Base-by-base conservation (phyloP, 2,888 invertebrate genomes). In the Synergus laeviventris region DNA sequence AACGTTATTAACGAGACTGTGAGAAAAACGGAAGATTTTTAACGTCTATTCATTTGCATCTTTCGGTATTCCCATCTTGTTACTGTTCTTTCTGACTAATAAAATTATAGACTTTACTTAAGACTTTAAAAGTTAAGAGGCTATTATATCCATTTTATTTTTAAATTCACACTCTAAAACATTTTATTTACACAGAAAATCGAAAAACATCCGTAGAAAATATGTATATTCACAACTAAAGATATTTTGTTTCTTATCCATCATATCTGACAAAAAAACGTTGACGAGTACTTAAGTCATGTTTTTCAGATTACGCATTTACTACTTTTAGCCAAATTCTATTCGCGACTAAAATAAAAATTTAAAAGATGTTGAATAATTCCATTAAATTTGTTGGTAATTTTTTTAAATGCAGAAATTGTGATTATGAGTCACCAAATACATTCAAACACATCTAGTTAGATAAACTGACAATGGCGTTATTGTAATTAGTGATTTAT, bases 221-320 rank as follows among this genome's bases (percentile, higher is more conserved):
- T 49, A n/a, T 49, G 2, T 49, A 49, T n/a, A 21, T 11, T 56
- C 11, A 24, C 7, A 56, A 56, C 4, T 18, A 21, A 56, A 56
- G 21, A 56, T 12, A 21, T 21, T 21, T 31, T 31, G 24, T 31
- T 31, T 31, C 7, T 31, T 31, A 31, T 31, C 4, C 4, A 31
- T 31, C 31, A 31, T 21, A 56, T 56, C 21, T 21, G 18, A 21
- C 18, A 42, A 64, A 7, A 16, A 39, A 64, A 64, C 1, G 42
- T 64, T 39, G 12, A 64, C 12, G 39, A 39, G 64, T 64, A 64
- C 64, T 70, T 70, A 70, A 66, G 42, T 66, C 66, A 66, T 45
- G 14, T 16, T 45, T 42, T 45, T 56, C 21, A 21, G 12, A 18
- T 56, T 56, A 18, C 49, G 49, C n/a, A 49, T 49, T 49, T 49